These are phyloP conservation scores for Rana temporaria DNA, from an alignment of 2,113 vertebrate genomes.

Conservation along the genomic window DNA sequence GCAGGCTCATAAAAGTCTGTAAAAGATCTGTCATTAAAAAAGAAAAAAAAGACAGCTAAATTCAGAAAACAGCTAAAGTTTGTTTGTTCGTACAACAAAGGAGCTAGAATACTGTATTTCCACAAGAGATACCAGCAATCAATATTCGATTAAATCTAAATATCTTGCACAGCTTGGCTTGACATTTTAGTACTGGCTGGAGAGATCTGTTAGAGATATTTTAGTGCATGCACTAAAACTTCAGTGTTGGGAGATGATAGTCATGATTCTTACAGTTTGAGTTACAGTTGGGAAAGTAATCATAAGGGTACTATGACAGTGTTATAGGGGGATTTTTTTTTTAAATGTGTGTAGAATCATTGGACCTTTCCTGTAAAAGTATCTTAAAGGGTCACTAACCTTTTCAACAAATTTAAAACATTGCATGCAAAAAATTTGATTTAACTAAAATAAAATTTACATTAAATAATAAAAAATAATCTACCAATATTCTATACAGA, in stretches of 20 bases:
- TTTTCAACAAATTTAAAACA: too few relatives aligned
- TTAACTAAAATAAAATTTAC: too few relatives aligned
- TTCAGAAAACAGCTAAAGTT: slow-evolving; percentile 66
- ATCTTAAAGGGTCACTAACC: too few relatives aligned
- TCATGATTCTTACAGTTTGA: slow-evolving; percentile 27
- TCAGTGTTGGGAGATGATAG: slow-evolving; percentile 1
- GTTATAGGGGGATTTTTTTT: too few relatives aligned
- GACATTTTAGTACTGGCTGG: slow-evolving; percentile 77
- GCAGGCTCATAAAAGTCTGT: slow-evolving; percentile 80
- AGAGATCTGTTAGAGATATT: slow-evolving; percentile 77
- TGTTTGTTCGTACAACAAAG: slow-evolving; percentile 59
- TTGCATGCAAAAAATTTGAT: too few relatives aligned
- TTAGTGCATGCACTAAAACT: slow-evolving; percentile 32
- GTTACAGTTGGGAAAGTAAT: slow-evolving; percentile 20
- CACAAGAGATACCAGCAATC: slow-evolving; percentile 70
- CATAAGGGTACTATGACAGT: not conserved
- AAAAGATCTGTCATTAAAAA: slow-evolving; percentile 64
- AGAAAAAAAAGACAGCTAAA: slow-evolving; percentile 67
- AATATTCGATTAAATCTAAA: slow-evolving; percentile 82
- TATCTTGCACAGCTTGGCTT: slow-evolving; percentile 73
- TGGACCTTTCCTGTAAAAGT: too few relatives aligned
- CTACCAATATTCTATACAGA: too few relatives aligned
- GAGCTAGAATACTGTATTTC: slow-evolving; percentile 60
- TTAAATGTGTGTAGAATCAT: too few relatives aligned
- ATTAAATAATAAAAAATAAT: too few relatives aligned